Evolutionary conservation across 2,797 vertebrate species (phyloP).

Genomic region (Scyliorhinus canicula): DNA sequence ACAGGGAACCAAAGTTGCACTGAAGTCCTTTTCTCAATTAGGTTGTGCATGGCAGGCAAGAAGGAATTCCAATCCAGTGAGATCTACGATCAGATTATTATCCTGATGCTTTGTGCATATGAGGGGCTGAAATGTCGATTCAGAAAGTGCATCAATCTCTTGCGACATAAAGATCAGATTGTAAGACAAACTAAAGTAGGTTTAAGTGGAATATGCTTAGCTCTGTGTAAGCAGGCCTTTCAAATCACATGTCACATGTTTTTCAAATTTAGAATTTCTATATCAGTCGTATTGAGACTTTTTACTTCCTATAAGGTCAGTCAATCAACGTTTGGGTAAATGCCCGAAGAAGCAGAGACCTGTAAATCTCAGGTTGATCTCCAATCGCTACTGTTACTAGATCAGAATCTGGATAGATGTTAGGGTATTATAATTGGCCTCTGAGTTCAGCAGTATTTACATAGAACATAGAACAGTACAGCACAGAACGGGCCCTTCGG

Average conservation of each 20-base stretch:
- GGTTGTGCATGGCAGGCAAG: not conserved
- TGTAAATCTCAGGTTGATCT: not conserved
- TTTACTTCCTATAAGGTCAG: not conserved
- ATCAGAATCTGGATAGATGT: not conserved
- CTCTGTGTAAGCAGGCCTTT: not conserved
- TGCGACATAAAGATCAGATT: not conserved
- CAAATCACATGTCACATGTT: not conserved
- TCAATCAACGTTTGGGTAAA: not conserved
- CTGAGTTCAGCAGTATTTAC: not conserved
- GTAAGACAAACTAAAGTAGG: not conserved
- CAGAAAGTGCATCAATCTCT: not conserved
- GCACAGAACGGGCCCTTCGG: too few species aligned
- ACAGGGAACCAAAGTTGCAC: not conserved
- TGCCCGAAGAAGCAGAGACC: not conserved
- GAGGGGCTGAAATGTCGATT: not conserved
- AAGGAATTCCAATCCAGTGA: not conserved
- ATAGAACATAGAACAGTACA: too few species aligned
- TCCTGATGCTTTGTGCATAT: not conserved
- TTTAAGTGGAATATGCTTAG: not conserved
- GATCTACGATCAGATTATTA: not conserved
- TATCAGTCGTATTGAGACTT: not conserved
- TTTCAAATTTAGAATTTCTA: not conserved
- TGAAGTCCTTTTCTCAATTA: not conserved
- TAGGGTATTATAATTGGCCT: not conserved
- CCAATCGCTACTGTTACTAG: not conserved